A percentile compares a stretch with the other conserved stretches of the same genome.
phyloP scores from a whole-genome alignment of 2,888 invertebrate genomes.

The Ophioninae sp. region DNA sequence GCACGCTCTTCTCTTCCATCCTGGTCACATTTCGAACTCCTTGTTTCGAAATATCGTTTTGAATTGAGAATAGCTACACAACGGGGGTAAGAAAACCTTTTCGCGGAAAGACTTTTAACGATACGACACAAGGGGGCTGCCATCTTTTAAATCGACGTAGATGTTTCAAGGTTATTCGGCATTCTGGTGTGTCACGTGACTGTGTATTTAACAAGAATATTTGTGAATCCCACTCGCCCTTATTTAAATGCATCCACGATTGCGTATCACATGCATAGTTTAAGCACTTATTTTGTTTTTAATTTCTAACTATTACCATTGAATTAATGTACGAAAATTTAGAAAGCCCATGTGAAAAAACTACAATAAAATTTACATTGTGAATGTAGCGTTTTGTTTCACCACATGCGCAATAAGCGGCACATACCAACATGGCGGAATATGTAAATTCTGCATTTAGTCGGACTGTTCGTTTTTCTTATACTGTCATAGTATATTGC shows the following conservation, averaged over 20 bases:
- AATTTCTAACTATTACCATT: slow-evolving; percentile 12
- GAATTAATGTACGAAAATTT: slow-evolving; percentile 23
- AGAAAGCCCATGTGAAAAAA: slow-evolving; percentile 8
- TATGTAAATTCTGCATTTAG: slow-evolving; percentile 29
- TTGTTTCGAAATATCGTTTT: slow-evolving; percentile 43
- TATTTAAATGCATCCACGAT: slow-evolving; percentile 16
- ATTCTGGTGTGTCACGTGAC: slow-evolving; percentile 33
- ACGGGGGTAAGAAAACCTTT: slow-evolving; percentile 63
- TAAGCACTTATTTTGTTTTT: neutral
- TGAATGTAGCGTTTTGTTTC: slow-evolving; percentile 44
- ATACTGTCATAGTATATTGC: slow-evolving; percentile 28
- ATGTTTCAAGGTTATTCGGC: slow-evolving; percentile 45
- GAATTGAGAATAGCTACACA: slow-evolving; percentile 47
- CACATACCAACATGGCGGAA: neutral
- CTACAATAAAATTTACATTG: slow-evolving; percentile 6
- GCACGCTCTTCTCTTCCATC: slow-evolving; percentile 29
- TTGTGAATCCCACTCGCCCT: slow-evolving; percentile 1
- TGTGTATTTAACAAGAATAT: neutral
- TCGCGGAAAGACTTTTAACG: slow-evolving; percentile 61
- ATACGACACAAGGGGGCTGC: slow-evolving; percentile 68
- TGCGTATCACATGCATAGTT: neutral
- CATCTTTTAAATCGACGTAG: slow-evolving; percentile 66
- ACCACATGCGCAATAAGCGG: neutral
- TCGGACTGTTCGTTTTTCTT: neutral
- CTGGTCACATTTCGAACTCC: slow-evolving; percentile 37